A percentile compares a stretch with the other conserved stretches of the same genome.
phyloP scores from a whole-genome alignment of 2,888 invertebrate species.

The Drosophila mayaguana region DNA sequence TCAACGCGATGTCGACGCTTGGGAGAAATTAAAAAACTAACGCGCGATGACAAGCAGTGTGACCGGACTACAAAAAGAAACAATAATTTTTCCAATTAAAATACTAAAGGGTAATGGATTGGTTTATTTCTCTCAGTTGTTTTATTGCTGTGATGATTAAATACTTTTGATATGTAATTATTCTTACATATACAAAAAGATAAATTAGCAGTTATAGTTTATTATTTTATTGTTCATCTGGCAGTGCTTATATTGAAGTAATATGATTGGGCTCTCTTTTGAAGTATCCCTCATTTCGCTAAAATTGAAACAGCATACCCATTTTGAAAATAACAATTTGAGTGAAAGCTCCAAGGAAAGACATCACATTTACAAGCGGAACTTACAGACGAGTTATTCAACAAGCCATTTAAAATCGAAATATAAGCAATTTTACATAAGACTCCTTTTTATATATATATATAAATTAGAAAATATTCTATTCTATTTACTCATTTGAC shows the following conservation, averaged over 20 bases:
- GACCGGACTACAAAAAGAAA: slow-evolving; percentile 22
- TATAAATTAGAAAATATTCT: no score
- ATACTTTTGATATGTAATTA: neutral
- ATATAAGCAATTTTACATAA: no score
- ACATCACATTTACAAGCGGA: neutral
- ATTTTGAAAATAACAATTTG: neutral
- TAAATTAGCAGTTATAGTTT: neutral
- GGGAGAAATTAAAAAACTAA: slow-evolving; percentile 68
- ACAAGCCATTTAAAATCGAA: neutral
- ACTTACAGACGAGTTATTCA: neutral
- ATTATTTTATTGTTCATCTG: neutral
- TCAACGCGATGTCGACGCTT: slow-evolving; percentile 60
- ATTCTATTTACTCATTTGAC: no score
- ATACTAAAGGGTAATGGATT: neutral
- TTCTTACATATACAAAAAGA: neutral
- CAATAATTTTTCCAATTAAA: slow-evolving; percentile 1
- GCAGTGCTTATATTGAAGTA: neutral
- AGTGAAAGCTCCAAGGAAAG: neutral
- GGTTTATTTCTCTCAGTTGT: neutral
- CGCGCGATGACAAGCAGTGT: slow-evolving; percentile 46
- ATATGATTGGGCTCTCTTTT: no score
- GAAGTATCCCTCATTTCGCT: neutral
- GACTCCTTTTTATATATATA: no score
- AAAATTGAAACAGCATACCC: neutral
- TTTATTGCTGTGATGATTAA: neutral